A percentile compares a stretch with the other conserved stretches of the same genome.
Conservation (phyloP, 2,113 vertebrate species). For the Catharus minimus region DNA sequence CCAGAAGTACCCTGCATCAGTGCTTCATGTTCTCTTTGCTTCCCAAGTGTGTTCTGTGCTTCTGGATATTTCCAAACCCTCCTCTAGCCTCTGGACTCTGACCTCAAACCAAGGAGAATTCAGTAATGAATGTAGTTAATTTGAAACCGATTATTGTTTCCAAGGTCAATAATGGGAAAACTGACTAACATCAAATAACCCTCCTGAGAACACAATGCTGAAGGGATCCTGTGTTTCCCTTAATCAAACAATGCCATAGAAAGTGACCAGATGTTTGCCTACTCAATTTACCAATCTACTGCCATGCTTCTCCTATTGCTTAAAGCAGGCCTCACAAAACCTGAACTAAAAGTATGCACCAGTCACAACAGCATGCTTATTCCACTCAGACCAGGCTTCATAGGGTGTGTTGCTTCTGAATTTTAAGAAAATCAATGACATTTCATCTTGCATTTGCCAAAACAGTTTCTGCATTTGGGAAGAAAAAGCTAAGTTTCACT, state of each 20-base stretch:
- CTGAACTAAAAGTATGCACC: neutral
- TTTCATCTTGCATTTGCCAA: neutral
- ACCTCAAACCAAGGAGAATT: neutral
- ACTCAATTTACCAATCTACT: neutral
- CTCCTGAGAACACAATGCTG: neutral
- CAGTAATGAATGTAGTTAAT: neutral
- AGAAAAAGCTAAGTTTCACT: neutral
- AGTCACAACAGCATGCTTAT: neutral
- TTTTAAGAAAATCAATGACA: neutral
- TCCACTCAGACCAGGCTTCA: neutral
- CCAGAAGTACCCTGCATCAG: neutral
- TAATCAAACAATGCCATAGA: neutral
- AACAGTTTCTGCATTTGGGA: neutral
- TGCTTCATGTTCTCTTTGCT: neutral
- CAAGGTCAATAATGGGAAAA: slow-evolving; percentile 25
- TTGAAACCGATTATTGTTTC: slow-evolving; percentile 37
- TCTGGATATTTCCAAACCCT: neutral
- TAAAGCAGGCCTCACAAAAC: neutral
- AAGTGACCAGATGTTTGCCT: neutral
- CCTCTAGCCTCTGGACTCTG: neutral
- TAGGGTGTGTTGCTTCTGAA: neutral
- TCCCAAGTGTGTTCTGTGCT: neutral
- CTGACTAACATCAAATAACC: neutral
- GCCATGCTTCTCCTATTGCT: neutral
- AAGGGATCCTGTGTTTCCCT: neutral